Percentiles rank a stretch among this genome's conserved stretches.
Evolutionary conservation across 2,113 vertebrate genomes (phyloP).

Genomic region (Alosa alosa): DNA sequence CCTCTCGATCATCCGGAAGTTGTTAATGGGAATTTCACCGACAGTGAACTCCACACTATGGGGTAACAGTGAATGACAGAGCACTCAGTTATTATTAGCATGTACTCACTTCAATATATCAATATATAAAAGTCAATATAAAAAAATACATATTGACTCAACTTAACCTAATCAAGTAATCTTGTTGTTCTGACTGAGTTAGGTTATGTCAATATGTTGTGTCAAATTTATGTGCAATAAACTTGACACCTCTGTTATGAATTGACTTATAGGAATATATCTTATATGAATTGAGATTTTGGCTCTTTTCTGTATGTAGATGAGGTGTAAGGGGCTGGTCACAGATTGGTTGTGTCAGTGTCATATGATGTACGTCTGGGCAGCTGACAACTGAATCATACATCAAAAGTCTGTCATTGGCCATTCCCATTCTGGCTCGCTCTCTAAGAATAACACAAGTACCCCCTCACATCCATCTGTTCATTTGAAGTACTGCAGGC

Average conservation of each 20-base stretch:
- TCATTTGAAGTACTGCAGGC: conserved; percentile 24
- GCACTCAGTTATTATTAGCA: no score
- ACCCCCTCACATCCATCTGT: conserved; percentile 46
- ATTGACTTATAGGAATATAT: no score
- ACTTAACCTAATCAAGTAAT: no score
- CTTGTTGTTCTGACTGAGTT: no score
- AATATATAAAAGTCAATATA: no score
- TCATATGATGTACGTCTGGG: not conserved
- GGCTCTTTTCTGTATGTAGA: not conserved
- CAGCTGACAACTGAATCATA: conserved; percentile 15
- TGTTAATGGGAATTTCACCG: conserved; percentile 92
- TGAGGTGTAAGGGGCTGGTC: conserved; percentile 18
- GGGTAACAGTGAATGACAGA: not conserved
- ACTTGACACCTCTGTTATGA: no score
- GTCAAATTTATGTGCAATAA: no score
- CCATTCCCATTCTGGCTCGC: not conserved
- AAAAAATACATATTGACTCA: no score
- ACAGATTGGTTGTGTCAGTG: not conserved
- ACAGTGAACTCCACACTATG: conserved; percentile 97
- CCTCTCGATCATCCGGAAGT: conserved; percentile 98
- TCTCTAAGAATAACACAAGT: conserved; percentile 7
- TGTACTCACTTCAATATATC: no score
- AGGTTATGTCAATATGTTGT: no score
- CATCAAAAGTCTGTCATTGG: not conserved
- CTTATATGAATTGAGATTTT: no score